Conservation (phyloP, 1,140 invertebrate genomes). For the Pseudomyrmex concolor region DNA sequence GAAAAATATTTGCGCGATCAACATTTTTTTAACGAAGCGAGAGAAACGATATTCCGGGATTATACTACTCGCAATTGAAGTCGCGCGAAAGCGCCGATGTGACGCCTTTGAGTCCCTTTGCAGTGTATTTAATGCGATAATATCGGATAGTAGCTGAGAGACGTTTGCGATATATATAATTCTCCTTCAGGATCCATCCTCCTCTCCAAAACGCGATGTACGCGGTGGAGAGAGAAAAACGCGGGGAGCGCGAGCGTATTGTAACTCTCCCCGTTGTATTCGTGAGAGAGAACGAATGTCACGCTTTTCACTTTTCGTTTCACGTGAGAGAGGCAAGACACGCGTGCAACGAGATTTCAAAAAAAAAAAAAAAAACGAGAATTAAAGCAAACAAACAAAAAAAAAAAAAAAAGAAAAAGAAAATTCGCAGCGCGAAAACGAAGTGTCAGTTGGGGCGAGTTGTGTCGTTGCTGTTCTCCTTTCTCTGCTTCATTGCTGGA, state of each 20-base stretch:
- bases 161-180: conserved; percentile 7
- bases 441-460: conserved; percentile 79
- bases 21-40: conserved; percentile 2
- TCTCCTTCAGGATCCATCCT: neutral
- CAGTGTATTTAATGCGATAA: conserved; percentile 28
- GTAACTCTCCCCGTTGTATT: conserved; percentile 37
- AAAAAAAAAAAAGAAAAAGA: neutral
- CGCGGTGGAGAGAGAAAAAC: neutral
- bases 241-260: conserved; percentile 20
- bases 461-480: conserved; percentile 70
- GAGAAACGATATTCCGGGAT: neutral
- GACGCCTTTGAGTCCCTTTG: conserved; percentile 15
- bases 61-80: neutral
- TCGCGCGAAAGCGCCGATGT: neutral
- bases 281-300: conserved; percentile 68
- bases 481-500: conserved; percentile 59
- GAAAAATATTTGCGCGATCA: neutral
- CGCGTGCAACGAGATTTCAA: conserved; percentile 42
- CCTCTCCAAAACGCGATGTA: conserved; percentile 6
- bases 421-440: conserved; percentile 28
- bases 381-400: neutral
- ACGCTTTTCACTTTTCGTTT: conserved; percentile 51
- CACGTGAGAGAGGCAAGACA: conserved; percentile 31
- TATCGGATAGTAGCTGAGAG: neutral
- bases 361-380: conserved; percentile 21